phyloP scores from a whole-genome alignment of 2,113 vertebrate species.

The Piprites chloris region DNA sequence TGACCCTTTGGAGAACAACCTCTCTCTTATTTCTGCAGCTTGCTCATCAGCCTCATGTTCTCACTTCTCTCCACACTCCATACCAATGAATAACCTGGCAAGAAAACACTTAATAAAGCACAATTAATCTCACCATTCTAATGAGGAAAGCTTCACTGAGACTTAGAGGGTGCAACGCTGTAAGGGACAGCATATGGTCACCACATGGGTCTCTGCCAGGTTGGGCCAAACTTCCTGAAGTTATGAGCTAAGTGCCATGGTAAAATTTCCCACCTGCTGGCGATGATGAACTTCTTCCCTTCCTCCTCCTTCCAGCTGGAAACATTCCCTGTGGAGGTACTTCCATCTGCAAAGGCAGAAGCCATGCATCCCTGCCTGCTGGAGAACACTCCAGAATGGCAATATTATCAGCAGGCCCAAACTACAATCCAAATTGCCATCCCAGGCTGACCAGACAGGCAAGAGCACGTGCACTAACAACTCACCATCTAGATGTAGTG shows the following conservation, averaged over 20 bases:
- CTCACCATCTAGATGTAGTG: rapidly evolving
- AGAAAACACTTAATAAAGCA: neutral
- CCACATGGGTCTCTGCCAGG: neutral
- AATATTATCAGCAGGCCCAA: neutral
- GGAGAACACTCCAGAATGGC: neutral
- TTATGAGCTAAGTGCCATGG: neutral
- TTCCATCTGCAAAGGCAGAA: neutral
- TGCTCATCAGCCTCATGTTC: neutral
- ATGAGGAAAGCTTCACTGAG: neutral
- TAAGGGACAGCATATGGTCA: neutral
- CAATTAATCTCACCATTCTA: neutral
- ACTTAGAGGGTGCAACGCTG: neutral
- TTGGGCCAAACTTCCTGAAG: neutral
- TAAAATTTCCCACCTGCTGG: neutral
- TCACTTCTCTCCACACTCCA: neutral
- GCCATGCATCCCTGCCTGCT: neutral
- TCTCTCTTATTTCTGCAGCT: neutral
- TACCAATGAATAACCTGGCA: neutral
- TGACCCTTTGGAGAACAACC: rapidly evolving
- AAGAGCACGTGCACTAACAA: neutral
- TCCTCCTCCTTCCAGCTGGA: neutral
- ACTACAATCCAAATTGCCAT: neutral
- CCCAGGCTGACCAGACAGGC: neutral
- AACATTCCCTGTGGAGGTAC: neutral
- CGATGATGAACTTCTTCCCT: neutral